phyloP scores from a whole-genome alignment of 2,888 invertebrate genomes.

The Aporophyla lueneburgensis region DNA sequence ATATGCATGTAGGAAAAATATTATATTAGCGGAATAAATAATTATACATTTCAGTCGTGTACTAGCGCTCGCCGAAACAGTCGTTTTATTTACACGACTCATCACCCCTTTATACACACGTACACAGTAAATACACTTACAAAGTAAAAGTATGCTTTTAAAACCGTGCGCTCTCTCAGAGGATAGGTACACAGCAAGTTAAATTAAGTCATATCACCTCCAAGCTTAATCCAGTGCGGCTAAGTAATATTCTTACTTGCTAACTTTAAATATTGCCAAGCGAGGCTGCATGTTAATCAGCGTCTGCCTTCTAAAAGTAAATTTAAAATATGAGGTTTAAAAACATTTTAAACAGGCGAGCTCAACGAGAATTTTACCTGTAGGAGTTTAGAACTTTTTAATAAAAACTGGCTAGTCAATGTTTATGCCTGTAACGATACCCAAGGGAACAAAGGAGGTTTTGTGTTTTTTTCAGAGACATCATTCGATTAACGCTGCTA shows the following conservation, averaged over 20 bases:
- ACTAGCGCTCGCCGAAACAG: too few relatives aligned
- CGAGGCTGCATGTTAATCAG: constrained; percentile 41
- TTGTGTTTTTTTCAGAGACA: not conserved
- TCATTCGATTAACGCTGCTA: too few relatives aligned
- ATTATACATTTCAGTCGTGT: too few relatives aligned
- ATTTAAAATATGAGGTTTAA: constrained; percentile 44
- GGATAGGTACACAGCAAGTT: not conserved
- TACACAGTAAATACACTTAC: too few relatives aligned
- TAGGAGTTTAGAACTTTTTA: constrained; percentile 43
- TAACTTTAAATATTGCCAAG: constrained; percentile 33
- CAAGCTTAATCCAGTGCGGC: constrained; percentile 1
- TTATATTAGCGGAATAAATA: too few relatives aligned
- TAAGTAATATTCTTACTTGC: constrained; percentile 25
- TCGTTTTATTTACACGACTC: too few relatives aligned
- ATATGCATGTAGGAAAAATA: too few relatives aligned
- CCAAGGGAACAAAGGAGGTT: constrained; percentile 26
- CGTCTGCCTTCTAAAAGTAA: constrained; percentile 45
- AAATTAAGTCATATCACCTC: constrained; percentile 19
- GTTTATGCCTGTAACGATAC: constrained; percentile 26
- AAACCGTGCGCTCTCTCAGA: not conserved
- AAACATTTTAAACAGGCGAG: constrained; percentile 45
- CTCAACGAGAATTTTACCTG: constrained; percentile 21
- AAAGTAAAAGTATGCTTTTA: not conserved
- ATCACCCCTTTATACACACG: too few relatives aligned
- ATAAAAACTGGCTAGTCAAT: constrained; percentile 38